Percentiles rank a stretch among this genome's conserved stretches.
phyloP scores from a whole-genome alignment of 2,888 invertebrate genomes.

The Galerucella calmariensis region DNA sequence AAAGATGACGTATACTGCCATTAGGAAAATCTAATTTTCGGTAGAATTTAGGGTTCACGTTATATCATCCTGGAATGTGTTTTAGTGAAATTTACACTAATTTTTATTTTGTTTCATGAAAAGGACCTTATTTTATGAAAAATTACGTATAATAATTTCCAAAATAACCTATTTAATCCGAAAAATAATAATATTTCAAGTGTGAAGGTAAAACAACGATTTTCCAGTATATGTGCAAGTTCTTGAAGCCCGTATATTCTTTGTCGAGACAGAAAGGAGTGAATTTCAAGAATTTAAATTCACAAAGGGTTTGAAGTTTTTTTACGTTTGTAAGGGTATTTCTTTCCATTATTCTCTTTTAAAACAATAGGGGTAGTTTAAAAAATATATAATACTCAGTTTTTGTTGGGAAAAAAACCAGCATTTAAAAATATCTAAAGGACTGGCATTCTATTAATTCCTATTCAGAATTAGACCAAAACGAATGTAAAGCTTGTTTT shows the following conservation, averaged over 20 bases:
- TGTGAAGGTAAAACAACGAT: background rate
- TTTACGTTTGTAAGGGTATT: conserved; percentile 36
- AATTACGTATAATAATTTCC: too few species aligned
- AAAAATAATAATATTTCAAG: too few species aligned
- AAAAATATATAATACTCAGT: conserved; percentile 41
- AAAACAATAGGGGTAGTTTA: conserved; percentile 42
- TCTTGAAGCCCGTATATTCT: conserved; percentile 45
- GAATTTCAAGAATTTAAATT: conserved; percentile 47
- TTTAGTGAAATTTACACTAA: conserved; percentile 54
- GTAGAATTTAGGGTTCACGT: conserved; percentile 54
- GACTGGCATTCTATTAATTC: too few species aligned
- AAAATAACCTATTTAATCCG: background rate
- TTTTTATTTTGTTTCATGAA: conserved; percentile 49
- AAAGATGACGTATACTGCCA: conserved; percentile 60
- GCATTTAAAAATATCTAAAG: too few species aligned
- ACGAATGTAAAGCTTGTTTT: too few species aligned
- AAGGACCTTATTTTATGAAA: background rate
- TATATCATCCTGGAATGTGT: conserved; percentile 58
- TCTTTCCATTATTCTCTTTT: conserved; percentile 24
- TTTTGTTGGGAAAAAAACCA: conserved; percentile 1
- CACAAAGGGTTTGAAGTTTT: conserved; percentile 47
- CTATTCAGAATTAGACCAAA: too few species aligned
- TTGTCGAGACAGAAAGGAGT: conserved; percentile 42
- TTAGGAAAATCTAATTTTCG: conserved; percentile 58
- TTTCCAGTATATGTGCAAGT: conserved; percentile 11